phyloP scores from a whole-genome alignment of 1,140 invertebrate genomes.

The Drosophila micromelanica region DNA sequence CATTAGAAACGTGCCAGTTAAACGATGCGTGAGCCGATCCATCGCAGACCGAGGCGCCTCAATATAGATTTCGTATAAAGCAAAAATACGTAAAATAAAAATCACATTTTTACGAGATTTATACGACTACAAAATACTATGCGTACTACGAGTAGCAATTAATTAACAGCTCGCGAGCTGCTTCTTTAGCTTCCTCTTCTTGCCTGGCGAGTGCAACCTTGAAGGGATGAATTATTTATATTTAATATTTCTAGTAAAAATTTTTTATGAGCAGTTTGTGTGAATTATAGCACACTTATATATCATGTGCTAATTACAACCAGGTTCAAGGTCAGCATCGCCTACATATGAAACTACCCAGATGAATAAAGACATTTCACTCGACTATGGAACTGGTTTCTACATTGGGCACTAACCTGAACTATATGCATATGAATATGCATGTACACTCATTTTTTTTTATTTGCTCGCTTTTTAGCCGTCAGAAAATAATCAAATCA shows the following conservation, averaged over 20 bases:
- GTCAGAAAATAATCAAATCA: constrained; percentile 16
- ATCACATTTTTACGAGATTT: constrained; percentile 19
- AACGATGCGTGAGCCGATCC: constrained; percentile 73
- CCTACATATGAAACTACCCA: constrained; percentile 10
- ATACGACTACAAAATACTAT: constrained; percentile 47
- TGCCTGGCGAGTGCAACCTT: constrained; percentile 41
- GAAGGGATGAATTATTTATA: constrained; percentile 1
- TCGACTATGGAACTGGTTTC: constrained; percentile 32
- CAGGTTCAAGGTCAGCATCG: constrained; percentile 46
- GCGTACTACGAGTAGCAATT: constrained; percentile 43
- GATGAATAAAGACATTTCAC: not conserved
- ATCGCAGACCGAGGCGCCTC: constrained; percentile 47
- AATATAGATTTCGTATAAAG: constrained; percentile 35
- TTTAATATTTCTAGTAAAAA: constrained; percentile 35
- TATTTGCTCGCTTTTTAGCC: not conserved
- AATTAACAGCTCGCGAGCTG: constrained; percentile 62
- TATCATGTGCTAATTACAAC: constrained; percentile 54
- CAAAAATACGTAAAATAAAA: constrained; percentile 25
- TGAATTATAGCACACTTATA: constrained; percentile 42
- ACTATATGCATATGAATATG: not conserved
- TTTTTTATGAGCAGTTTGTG: constrained; percentile 30
- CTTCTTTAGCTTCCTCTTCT: constrained; percentile 14
- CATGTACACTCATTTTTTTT: not conserved
- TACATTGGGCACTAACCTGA: constrained; percentile 12
- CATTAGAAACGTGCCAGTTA: constrained; percentile 61